Percentiles rank a stretch among this genome's conserved stretches.
phyloP scores from a whole-genome alignment of 2,797 vertebrate species.

The Pteronotus mesoamericanus region DNA sequence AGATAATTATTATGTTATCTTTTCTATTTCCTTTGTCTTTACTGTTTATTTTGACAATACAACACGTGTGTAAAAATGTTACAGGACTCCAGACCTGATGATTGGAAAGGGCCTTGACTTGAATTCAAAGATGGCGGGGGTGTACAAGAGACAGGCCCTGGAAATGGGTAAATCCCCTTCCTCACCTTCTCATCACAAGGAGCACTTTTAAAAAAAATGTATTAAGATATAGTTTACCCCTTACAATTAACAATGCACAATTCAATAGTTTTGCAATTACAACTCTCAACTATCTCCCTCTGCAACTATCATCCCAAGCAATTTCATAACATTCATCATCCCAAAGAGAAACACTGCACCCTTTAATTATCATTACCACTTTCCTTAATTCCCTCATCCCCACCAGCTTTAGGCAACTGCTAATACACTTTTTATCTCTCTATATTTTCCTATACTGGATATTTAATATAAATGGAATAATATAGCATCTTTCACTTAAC shows the following conservation, averaged over 20 bases:
- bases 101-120: neutral
- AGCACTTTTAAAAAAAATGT: neutral
- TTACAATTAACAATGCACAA: neutral
- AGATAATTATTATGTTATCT: neutral
- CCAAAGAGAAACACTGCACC: neutral
- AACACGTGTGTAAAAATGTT: neutral
- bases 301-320: neutral
- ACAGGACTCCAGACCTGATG: neutral
- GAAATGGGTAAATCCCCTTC: neutral
- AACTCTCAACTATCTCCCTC: neutral
- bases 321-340: neutral
- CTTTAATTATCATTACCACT: neutral
- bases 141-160: neutral
- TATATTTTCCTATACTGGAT: neutral
- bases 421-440: neutral
- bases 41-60: neutral
- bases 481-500: neutral
- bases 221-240: neutral
- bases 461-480: neutral
- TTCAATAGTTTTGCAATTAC: neutral
- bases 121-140: neutral
- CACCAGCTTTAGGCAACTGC: neutral
- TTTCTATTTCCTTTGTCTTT: neutral
- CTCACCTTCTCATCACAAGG: neutral
- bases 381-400: neutral